Evolutionary conservation across 2,797 vertebrate genomes (phyloP).

Genomic region (Anniella stebbinsi): DNA sequence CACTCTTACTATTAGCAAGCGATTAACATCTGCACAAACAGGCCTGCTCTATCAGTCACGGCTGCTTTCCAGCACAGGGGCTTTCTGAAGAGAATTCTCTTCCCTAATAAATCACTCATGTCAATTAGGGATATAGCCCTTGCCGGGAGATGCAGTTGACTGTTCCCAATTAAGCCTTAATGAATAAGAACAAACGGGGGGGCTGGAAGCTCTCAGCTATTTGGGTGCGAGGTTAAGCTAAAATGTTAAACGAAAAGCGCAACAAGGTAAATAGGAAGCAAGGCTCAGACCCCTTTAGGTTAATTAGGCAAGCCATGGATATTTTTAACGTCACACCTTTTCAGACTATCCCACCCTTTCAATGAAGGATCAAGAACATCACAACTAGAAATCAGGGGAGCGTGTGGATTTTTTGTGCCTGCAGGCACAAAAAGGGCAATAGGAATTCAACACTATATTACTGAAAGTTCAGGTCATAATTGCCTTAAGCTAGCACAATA

Average conservation of each 20-base stretch:
- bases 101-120: slow-evolving; percentile 45
- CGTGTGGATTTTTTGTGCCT: background rate
- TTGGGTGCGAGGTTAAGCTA: slow-evolving; percentile 14
- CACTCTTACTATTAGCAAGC: slow-evolving; percentile 10
- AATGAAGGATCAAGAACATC: background rate
- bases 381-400: background rate
- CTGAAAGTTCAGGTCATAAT: background rate
- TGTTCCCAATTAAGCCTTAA: slow-evolving; percentile 53
- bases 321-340: background rate
- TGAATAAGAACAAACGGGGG: slow-evolving; percentile 26
- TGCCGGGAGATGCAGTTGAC: slow-evolving; percentile 33
- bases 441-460: background rate
- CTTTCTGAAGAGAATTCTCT: slow-evolving; percentile 28
- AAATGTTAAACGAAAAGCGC: slow-evolving; percentile 33
- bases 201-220: background rate
- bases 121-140: slow-evolving; percentile 68
- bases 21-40: slow-evolving; percentile 23
- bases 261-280: background rate
- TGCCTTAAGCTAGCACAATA: slow-evolving; percentile 5
- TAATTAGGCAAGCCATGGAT: background rate
- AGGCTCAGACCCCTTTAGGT: background rate
- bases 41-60: background rate
- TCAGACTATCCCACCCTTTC: background rate
- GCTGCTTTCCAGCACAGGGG: background rate
- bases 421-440: background rate